These are phyloP conservation scores for Heliocidaris tuberculata DNA, from an alignment of 35 echinoderm and acorn worm species.

Conservation along the genomic window DNA sequence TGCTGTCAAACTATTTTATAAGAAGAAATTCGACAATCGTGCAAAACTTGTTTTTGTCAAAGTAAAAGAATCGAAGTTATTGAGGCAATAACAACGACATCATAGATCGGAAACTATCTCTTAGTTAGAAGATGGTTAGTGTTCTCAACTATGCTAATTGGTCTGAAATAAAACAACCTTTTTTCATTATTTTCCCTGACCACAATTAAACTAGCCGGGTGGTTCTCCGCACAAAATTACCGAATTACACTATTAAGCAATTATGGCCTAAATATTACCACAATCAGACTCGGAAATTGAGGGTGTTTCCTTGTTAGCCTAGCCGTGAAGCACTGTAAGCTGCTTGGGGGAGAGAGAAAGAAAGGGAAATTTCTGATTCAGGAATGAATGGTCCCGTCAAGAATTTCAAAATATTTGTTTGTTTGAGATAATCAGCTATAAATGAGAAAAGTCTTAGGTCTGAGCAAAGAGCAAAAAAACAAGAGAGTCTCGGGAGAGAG, in stretches of 20 bases:
- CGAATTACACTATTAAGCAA: neutral
- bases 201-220: neutral
- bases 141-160: neutral
- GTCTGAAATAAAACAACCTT: neutral
- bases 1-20: neutral
- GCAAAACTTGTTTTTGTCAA: neutral
- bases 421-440: too few species aligned
- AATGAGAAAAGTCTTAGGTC: too few species aligned
- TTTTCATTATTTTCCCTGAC: conserved; percentile 11
- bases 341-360: neutral
- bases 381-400: neutral
- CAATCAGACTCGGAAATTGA: neutral
- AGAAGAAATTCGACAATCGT: neutral
- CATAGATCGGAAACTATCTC: neutral
- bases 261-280: neutral
- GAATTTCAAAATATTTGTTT: too few species aligned
- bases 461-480: too few species aligned
- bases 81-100: neutral
- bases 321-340: neutral
- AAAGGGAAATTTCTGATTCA: neutral
- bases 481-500: too few species aligned
- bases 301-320: neutral
- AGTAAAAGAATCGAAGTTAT: neutral
- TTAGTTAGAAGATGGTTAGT: neutral
- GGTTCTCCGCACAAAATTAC: neutral